These are phyloP conservation scores for Trichonephila clavata DNA, from an alignment of 1,140 invertebrate genomes.

Conservation along the genomic window DNA sequence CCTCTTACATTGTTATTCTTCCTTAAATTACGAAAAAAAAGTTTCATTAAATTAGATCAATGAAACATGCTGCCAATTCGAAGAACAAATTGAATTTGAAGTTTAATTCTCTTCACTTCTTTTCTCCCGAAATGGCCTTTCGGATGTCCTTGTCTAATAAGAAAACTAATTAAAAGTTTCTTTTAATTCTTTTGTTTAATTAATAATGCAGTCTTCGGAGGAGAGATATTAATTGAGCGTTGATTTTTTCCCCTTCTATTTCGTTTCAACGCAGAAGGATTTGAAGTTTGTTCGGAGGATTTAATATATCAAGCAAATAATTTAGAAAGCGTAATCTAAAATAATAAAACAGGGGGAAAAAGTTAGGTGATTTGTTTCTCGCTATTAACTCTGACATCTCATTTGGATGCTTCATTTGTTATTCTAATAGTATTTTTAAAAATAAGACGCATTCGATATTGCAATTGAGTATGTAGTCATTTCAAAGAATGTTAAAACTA, in stretches of 20 bases:
- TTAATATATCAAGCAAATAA: background rate
- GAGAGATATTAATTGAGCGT: background rate
- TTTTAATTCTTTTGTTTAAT: conserved; percentile 18
- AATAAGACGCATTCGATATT: too few species aligned
- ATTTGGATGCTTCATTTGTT: too few species aligned
- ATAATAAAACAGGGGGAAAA: background rate
- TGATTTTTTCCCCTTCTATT: background rate
- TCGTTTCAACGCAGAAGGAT: background rate
- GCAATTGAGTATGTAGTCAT: too few species aligned
- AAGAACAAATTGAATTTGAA: conserved; percentile 24
- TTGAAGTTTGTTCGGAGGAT: background rate
- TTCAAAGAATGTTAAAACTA: too few species aligned
- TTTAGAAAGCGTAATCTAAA: background rate
- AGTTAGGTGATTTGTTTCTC: too few species aligned
- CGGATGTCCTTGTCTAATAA: background rate
- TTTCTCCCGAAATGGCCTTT: background rate
- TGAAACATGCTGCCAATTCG: background rate
- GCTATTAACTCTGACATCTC: too few species aligned
- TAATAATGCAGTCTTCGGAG: background rate
- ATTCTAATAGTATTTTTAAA: too few species aligned
- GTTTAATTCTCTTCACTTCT: conserved; percentile 3
- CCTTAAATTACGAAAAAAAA: background rate
- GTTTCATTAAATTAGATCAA: conserved; percentile 4
- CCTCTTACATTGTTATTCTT: conserved; percentile 14
- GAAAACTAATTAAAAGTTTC: conserved; percentile 19